These are phyloP conservation scores for Fukomys damarensis DNA, from an alignment of 2,113 vertebrate genomes.

Conservation along the genomic window DNA sequence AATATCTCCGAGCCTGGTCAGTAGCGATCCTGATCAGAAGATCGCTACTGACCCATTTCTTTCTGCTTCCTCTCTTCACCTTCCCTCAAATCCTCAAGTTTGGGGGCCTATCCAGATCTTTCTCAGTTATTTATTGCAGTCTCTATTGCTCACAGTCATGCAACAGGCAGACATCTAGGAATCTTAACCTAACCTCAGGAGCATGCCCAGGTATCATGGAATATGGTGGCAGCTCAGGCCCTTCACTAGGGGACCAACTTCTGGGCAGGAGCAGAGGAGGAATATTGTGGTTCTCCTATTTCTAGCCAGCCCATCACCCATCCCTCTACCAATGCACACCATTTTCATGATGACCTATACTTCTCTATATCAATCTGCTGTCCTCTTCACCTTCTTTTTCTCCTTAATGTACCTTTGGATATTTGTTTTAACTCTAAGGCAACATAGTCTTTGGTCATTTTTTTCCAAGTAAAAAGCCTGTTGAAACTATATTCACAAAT, in stretches of 20 bases:
- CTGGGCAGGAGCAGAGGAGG: neutral
- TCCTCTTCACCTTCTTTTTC: neutral
- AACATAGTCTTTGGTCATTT: neutral
- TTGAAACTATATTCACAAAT: neutral
- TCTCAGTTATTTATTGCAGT: neutral
- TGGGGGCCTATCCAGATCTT: neutral
- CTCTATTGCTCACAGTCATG: neutral
- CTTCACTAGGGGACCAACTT: neutral
- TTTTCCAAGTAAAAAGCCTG: neutral
- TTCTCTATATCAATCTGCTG: neutral
- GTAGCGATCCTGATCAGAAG: neutral
- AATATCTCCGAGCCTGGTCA: neutral
- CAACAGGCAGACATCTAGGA: neutral
- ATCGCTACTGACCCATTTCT: neutral
- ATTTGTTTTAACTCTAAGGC: slow-evolving; percentile 36
- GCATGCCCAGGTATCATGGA: too few relatives aligned
- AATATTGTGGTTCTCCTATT: neutral
- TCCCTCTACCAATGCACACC: neutral
- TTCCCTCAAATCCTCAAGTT: neutral
- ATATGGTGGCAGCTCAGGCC: neutral
- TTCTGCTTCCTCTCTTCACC: neutral
- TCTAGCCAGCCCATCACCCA: neutral
- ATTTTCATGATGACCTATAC: neutral
- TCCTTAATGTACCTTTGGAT: neutral
- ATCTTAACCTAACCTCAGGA: neutral